These are phyloP conservation scores for Apistogramma diplotaenia DNA, from an alignment of 2,113 vertebrate species.

Conservation along the genomic window DNA sequence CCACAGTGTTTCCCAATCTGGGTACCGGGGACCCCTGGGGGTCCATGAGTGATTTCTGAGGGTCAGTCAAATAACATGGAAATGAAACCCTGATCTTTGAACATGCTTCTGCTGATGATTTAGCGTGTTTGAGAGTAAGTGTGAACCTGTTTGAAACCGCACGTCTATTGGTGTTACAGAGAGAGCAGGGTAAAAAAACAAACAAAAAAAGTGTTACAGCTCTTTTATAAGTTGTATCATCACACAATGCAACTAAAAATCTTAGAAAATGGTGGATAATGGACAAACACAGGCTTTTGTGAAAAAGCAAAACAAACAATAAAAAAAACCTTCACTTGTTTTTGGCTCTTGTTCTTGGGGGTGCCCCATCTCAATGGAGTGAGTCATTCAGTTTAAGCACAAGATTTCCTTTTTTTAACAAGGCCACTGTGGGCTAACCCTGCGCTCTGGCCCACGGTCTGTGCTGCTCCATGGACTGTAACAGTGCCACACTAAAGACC, in stretches of 20 bases:
- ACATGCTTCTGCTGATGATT: neutral
- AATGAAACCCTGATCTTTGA: neutral
- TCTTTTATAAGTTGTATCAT: neutral
- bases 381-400: slow-evolving; percentile 34
- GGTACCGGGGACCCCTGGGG: neutral
- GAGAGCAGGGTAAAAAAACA: neutral
- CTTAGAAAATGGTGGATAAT: slow-evolving; percentile 14
- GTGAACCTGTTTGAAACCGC: neutral
- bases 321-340: neutral
- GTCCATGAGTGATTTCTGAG: neutral
- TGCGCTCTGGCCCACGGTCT: neutral
- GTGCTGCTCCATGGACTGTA: neutral
- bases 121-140: neutral
- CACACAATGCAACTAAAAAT: neutral
- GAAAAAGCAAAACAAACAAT: neutral
- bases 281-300: neutral
- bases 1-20: slow-evolving; percentile 5
- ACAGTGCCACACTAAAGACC: slow-evolving; percentile 6
- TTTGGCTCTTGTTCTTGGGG: neutral
- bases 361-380: neutral
- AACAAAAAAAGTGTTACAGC: neutral
- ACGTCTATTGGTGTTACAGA: neutral
- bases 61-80: neutral
- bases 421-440: slow-evolving; percentile 12
- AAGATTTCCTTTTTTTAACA: neutral